phyloP scores from a whole-genome alignment of 2,888 invertebrate genomes.

The Tiliacea citrago region DNA sequence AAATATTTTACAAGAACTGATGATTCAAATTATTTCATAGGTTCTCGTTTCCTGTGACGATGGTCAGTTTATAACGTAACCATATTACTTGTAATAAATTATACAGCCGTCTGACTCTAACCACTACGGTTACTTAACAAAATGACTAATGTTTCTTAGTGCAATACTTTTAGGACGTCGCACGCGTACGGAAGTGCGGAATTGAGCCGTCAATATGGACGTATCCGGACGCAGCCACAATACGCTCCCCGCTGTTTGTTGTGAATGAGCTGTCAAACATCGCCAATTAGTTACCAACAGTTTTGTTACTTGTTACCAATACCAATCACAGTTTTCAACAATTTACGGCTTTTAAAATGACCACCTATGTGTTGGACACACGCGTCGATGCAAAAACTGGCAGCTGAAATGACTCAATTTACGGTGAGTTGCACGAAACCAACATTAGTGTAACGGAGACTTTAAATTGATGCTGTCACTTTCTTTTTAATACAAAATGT shows the following conservation, averaged over 20 bases:
- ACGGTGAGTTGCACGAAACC: no score
- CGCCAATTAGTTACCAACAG: conserved; percentile 82
- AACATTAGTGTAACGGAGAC: no score
- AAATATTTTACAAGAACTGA: conserved; percentile 3
- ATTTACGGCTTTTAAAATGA: conserved; percentile 66
- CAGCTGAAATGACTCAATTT: conserved; percentile 67
- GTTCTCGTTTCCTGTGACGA: background rate
- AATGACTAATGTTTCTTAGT: conserved; percentile 52
- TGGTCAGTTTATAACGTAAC: conserved; percentile 10
- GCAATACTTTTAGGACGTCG: conserved; percentile 50
- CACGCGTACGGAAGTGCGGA: conserved; percentile 78
- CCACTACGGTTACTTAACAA: conserved; percentile 36
- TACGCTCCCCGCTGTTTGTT: conserved; percentile 86
- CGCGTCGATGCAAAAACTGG: conserved; percentile 67
- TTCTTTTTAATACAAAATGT: no score
- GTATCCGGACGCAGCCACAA: conserved; percentile 80
- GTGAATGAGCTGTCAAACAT: conserved; percentile 86
- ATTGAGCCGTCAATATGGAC: conserved; percentile 85
- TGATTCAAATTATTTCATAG: background rate
- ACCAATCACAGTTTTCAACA: conserved; percentile 73
- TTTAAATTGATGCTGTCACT: no score
- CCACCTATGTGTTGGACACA: conserved; percentile 70
- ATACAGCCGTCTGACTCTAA: conserved; percentile 20
- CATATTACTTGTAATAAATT: conserved; percentile 28
- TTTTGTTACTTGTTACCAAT: conserved; percentile 66